These are phyloP conservation scores for Tiliqua scincoides DNA, from an alignment of 2,113 vertebrate genomes.

Conservation along the genomic window DNA sequence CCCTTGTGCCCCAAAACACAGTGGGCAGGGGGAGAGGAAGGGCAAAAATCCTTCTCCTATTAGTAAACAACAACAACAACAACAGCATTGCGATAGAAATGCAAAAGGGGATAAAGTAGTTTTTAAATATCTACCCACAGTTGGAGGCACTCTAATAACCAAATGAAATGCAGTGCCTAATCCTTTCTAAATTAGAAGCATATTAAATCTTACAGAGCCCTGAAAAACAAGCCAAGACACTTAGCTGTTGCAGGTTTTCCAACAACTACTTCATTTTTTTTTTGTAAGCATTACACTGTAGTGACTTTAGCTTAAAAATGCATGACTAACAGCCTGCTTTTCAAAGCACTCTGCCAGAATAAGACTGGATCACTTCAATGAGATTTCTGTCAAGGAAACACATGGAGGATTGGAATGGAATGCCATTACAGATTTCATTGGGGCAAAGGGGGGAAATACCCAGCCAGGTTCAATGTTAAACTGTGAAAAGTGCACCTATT, in stretches of 20 bases:
- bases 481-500: not conserved
- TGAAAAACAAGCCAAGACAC: conserved; percentile 32
- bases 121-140: conserved; percentile 42
- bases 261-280: not conserved
- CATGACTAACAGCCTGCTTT: conserved; percentile 27
- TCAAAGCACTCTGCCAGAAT: conserved; percentile 9
- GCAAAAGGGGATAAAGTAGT: conserved; percentile 31
- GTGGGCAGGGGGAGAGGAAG: not conserved
- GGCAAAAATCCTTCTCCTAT: not conserved
- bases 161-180: conserved; percentile 40
- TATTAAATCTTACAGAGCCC: conserved; percentile 39
- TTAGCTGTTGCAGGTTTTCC: conserved; percentile 23
- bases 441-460: not conserved
- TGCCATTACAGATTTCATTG: not conserved
- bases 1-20: not conserved
- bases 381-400: conserved; percentile 13
- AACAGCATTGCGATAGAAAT: conserved; percentile 9
- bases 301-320: conserved; percentile 21
- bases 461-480: not conserved
- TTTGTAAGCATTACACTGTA: not conserved
- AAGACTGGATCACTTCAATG: conserved; percentile 12
- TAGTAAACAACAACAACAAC: conserved; percentile 15
- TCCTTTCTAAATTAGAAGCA: conserved; percentile 44
- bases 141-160: conserved; percentile 36
- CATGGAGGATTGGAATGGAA: not conserved